These are phyloP conservation scores for Seison nebaliae DNA, from an alignment of 1,140 invertebrate genomes.

Conservation along the genomic window DNA sequence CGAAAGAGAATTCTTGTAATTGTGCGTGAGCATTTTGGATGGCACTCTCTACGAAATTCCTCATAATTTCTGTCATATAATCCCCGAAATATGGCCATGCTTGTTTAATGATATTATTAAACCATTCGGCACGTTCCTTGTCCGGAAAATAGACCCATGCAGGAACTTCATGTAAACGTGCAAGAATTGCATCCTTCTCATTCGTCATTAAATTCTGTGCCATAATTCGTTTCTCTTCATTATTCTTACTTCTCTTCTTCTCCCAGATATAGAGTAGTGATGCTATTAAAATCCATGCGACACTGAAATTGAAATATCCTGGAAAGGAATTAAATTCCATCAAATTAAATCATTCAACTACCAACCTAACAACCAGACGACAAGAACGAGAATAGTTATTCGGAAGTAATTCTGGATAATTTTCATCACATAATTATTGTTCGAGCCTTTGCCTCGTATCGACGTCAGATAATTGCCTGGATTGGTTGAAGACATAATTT, in stretches of 20 bases:
- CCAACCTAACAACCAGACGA: too few species aligned
- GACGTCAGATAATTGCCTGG: too few species aligned
- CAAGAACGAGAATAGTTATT: too few species aligned
- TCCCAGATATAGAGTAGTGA: conserved; percentile 15
- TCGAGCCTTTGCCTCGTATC: too few species aligned
- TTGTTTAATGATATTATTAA: conserved; percentile 62
- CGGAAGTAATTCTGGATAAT: too few species aligned
- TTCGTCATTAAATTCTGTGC: conserved; percentile 12
- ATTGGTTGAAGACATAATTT: too few species aligned
- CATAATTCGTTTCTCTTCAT: conserved; percentile 12
- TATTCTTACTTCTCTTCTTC: conserved; percentile 13
- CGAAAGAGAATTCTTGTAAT: conserved; percentile 61
- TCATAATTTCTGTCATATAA: conserved; percentile 49
- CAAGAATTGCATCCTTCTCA: conserved; percentile 16
- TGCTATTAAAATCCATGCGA: conserved; percentile 15
- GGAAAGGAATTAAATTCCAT: too few species aligned
- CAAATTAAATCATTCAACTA: too few species aligned
- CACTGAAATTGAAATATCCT: conserved; percentile 17
- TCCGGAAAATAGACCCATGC: conserved; percentile 57
- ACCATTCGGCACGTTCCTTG: conserved; percentile 68
- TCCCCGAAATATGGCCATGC: conserved; percentile 85
- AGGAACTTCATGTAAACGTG: conserved; percentile 15
- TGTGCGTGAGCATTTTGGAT: conserved; percentile 42
- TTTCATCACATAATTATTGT: too few species aligned
- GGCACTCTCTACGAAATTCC: conserved; percentile 52